Base-by-base conservation (phyloP, 2,888 invertebrate species). In the Campoplex capitator region DNA sequence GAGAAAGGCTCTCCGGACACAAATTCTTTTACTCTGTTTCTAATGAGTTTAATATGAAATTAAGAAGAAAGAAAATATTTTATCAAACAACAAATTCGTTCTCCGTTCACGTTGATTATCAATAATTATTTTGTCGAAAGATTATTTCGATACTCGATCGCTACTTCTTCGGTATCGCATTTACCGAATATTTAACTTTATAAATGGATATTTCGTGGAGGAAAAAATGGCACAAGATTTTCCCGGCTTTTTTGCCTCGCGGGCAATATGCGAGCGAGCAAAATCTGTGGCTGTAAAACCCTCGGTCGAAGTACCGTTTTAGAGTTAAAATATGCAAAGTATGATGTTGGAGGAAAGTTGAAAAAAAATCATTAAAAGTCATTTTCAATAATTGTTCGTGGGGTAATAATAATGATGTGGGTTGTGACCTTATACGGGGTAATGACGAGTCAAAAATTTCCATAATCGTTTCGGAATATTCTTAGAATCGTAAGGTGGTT, bases 281-380 rank as follows among this genome's bases (percentile, higher is more conserved):
- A 32, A 62, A 16, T 32, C 62, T 62, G 42, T 4, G 38, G 35
- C 58, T 67, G n/a, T 68, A n/a, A 68, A 68, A 68, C n/a, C 38
- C 38, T 11, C 38, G n/a, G 2, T 4, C 62, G 32, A 16, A 32
- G 58, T 32, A 16, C 16, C 32, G 13, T 16, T 62, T 32, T 6
- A 32, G 11, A 6, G 32, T 16, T 62, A 4, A 28, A 58, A 58
- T 58, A 58, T 58, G 56, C 56, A 58, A 58, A 58, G 9, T 58
- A 23, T 11, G 11, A 28, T 28, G 56, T 11, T 23, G 56, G 56
- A 28, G 56, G 23, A 9, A 8, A 58, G 9, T 28, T 23, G 0
- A 23, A 23, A 23, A 58, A 58, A 58, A 58, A 58, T 13, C 7
- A 67, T 42, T 67, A n/a, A 67, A 67, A 38, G 3, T 42, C 23